These are phyloP conservation scores for Drosophila varians DNA, from an alignment of 1,140 invertebrate species.

Conservation along the genomic window DNA sequence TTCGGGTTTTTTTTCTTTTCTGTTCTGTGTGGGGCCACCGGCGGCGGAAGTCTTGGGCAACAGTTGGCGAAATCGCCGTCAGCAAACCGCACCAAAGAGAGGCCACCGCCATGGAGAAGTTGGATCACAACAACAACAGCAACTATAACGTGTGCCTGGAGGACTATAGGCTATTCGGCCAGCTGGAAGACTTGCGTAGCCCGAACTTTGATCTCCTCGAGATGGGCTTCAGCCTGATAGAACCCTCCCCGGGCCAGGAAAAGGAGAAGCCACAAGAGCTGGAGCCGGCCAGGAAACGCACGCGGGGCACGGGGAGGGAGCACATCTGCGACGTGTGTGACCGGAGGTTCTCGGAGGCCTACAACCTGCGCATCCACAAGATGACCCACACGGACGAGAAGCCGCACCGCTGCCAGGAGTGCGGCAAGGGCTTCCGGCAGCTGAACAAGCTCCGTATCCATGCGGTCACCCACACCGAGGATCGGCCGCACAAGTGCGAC, in stretches of 20 bases:
- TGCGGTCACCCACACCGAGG: slow-evolving; percentile 84
- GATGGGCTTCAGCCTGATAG: slow-evolving; percentile 27
- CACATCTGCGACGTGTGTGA: slow-evolving; percentile 53
- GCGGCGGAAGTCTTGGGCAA: slow-evolving; percentile 12
- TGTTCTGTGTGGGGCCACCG: not conserved
- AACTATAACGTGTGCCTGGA: slow-evolving; percentile 48
- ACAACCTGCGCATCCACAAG: slow-evolving; percentile 70
- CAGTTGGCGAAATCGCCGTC: slow-evolving; percentile 10
- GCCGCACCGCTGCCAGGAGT: slow-evolving; percentile 73
- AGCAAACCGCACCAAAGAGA: slow-evolving; percentile 3
- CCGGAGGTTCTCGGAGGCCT: slow-evolving; percentile 57
- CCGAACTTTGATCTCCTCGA: slow-evolving; percentile 25
- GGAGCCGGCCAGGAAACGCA: not conserved
- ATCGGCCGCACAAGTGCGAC: slow-evolving; percentile 84
- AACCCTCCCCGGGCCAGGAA: not conserved
- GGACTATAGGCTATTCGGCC: slow-evolving; percentile 53
- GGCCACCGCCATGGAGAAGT: not conserved
- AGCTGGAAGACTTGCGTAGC: slow-evolving; percentile 15
- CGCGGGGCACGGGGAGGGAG: not conserved
- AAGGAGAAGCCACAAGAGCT: not conserved
- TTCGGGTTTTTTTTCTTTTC: not conserved
- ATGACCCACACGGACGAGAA: slow-evolving; percentile 75
- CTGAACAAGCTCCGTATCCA: slow-evolving; percentile 83
- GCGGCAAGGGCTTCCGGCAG: slow-evolving; percentile 72
- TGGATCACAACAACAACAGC: slow-evolving; percentile 23